Evolutionary conservation across 2,113 vertebrate species (phyloP), one percentile per base, ranked within the genome.

Genomic region (Triplophysa siluroides): DNA sequence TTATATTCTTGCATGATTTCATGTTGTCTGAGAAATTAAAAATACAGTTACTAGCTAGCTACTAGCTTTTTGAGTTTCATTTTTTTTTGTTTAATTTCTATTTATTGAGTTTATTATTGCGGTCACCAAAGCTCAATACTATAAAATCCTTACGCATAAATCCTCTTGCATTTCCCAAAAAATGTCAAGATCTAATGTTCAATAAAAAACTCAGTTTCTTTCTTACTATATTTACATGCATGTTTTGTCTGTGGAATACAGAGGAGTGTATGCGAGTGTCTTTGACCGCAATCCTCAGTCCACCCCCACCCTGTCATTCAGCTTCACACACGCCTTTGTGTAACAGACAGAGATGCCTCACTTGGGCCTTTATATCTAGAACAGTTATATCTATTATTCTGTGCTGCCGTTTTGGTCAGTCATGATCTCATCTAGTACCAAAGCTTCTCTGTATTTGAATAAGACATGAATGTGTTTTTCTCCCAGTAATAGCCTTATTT

Each of bases 301-400:
- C 26, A 64, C 54, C 78, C 70, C 71, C 66, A 29, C 82, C 41
- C 79, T 61, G 74, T 74, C 79, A 73, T 79, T 65, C 41, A 79
- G 83, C 79, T 83, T 83, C 88, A 87, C 86, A 83, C 83, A 45
- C 71, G 76, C 24, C 68, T 81, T 79, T 83, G 71, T 84, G 58
- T 86, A 79, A 54, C 78, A 95, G 94, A 93, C 92, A 95, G 86
- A 92, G 94, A 79, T 95, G 95, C 96, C 88, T 96, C 95, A 8
- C 94, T 94, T 85, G 91, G 92, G 74, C 93, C 93, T 75, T 94
- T 74, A 38, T 80, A 62, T 47, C 21, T 10, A 65, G 65, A 78
- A 81, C 76, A 85, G 76, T 62, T 79, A 83, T 68, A 63, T 76
- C 76, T 60, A 77, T 85, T 83, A 79, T 83, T 73, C 79, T 58